These are phyloP conservation scores for Actenoides hombroni DNA, from an alignment of 2,113 vertebrate genomes.

Conservation along the genomic window DNA sequence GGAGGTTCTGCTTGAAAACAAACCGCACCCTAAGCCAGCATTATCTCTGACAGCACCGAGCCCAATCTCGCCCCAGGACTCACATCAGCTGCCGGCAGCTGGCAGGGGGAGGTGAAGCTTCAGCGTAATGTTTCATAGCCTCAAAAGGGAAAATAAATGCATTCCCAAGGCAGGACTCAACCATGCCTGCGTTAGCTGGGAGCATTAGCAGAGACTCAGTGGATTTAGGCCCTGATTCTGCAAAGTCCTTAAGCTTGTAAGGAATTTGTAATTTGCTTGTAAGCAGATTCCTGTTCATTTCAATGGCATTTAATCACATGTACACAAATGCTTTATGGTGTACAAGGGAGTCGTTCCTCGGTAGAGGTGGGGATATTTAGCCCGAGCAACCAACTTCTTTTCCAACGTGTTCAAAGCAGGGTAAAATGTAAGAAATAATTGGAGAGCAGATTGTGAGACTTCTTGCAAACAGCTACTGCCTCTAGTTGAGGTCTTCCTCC, in stretches of 20 bases:
- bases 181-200: neutral
- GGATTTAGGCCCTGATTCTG: slow-evolving; percentile 51
- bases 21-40: neutral
- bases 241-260: slow-evolving; percentile 55
- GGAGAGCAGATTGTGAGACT: neutral
- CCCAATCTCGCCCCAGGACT: neutral
- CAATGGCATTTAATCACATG: slow-evolving; percentile 30
- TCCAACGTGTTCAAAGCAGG: neutral
- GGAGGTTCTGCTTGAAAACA: neutral
- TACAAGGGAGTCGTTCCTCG: neutral
- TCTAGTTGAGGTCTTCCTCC: neutral
- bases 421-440: neutral
- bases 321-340: neutral
- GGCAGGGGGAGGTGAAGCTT: neutral
- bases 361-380: neutral
- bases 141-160: slow-evolving; percentile 17
- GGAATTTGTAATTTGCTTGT: slow-evolving; percentile 62
- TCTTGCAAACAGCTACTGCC: neutral
- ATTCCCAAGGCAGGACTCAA: slow-evolving; percentile 29
- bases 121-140: neutral
- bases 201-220: neutral
- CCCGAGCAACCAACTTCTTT: neutral
- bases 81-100: neutral
- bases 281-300: slow-evolving; percentile 39
- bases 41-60: neutral